A percentile compares a stretch with the other conserved stretches of the same genome.
Evolutionary conservation across 2,113 vertebrate species (phyloP).

Genomic region (Haliaeetus leucogaster): DNA sequence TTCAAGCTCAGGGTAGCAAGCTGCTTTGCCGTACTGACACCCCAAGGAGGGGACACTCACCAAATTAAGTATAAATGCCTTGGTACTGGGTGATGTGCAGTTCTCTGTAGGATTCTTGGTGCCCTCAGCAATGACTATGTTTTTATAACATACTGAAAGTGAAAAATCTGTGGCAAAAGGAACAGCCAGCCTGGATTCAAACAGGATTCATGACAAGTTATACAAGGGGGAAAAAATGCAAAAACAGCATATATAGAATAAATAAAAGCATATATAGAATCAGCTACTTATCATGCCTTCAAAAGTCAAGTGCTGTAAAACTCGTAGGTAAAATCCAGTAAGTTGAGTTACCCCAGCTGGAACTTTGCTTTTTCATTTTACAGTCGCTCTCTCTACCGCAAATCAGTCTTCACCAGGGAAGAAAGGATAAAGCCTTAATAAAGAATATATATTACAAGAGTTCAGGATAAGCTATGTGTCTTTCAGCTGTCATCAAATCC

Average conservation of each 20-base stretch:
- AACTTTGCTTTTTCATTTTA: not conserved
- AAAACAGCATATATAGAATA: not conserved
- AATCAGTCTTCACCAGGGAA: not conserved
- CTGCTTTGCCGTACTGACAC: not conserved
- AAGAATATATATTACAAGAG: not conserved
- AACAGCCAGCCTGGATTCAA: not conserved
- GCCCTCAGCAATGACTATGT: not conserved
- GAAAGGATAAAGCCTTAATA: not conserved
- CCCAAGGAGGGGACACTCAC: not conserved
- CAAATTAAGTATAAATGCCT: not conserved
- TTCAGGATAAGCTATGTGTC: not conserved
- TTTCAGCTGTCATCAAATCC: not conserved
- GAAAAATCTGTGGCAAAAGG: not conserved
- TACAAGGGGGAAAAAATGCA: not conserved
- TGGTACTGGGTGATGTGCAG: not conserved
- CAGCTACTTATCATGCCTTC: not conserved
- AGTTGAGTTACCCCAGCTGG: not conserved
- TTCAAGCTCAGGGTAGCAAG: not conserved
- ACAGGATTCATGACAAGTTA: not conserved
- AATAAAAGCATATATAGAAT: not conserved
- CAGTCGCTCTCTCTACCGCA: not conserved
- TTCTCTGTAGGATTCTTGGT: not conserved
- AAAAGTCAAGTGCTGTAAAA: not conserved
- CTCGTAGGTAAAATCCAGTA: not conserved
- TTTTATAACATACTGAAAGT: not conserved